These are phyloP conservation scores for Aphelinus certus DNA, from an alignment of 1,140 invertebrate genomes.

Conservation along the genomic window DNA sequence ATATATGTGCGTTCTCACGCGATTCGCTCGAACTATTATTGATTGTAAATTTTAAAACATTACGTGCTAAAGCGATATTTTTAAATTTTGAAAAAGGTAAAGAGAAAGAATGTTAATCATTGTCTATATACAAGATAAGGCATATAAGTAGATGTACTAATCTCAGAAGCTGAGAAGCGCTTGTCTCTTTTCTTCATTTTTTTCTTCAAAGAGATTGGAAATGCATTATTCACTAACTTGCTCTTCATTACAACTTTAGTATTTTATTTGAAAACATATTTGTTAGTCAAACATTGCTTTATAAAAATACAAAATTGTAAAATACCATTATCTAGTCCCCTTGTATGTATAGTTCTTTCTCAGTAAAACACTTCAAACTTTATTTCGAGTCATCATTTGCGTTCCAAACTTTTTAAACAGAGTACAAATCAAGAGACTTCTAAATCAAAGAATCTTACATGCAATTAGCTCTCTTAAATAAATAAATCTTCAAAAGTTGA, in stretches of 20 bases:
- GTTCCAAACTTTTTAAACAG: not conserved
- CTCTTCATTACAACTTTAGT: slow-evolving; percentile 18
- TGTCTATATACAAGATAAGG: slow-evolving; percentile 39
- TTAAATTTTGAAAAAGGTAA: not conserved
- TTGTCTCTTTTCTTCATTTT: not conserved
- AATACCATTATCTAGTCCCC: not conserved
- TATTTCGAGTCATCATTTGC: slow-evolving; percentile 4
- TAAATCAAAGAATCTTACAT: too few relatives aligned
- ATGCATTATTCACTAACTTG: not conserved
- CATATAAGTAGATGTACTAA: slow-evolving; percentile 32
- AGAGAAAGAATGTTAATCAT: slow-evolving; percentile 10
- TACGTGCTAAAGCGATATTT: too few relatives aligned
- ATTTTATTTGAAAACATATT: slow-evolving; percentile 27
- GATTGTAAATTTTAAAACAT: not conserved
- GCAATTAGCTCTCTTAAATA: too few relatives aligned
- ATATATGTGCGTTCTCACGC: slow-evolving; percentile 21
- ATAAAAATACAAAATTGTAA: slow-evolving; percentile 34
- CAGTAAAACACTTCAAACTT: not conserved
- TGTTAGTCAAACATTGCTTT: slow-evolving; percentile 28
- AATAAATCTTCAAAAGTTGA: too few relatives aligned
- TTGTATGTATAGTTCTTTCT: not conserved
- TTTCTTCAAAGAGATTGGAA: not conserved
- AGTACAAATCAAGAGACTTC: slow-evolving; percentile 2
- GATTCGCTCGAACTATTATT: slow-evolving; percentile 4
- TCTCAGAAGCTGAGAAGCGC: slow-evolving; percentile 9